Conservation (phyloP, 2,888 invertebrate genomes). For the Pheosia gnoma region DNA sequence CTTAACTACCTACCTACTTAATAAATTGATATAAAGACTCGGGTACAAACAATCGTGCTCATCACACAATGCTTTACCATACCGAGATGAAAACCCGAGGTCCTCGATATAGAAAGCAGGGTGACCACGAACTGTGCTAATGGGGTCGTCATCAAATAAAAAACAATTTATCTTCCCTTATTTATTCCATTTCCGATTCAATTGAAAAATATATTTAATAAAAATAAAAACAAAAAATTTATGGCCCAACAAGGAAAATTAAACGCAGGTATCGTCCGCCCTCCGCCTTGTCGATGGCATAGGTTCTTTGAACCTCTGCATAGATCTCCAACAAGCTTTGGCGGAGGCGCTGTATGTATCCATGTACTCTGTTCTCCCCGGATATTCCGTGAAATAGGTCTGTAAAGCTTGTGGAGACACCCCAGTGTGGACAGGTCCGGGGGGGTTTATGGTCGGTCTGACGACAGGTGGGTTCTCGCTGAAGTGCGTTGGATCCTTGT, state of each 20-base stretch:
- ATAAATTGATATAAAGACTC: no score
- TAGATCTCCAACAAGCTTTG: conserved; percentile 82
- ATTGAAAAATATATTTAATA: conserved; percentile 18
- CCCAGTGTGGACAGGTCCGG: conserved; percentile 63
- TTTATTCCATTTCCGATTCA: conserved; percentile 33
- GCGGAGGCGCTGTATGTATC: conserved; percentile 86
- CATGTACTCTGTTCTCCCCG: conserved; percentile 85
- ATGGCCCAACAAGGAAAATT: conserved; percentile 16
- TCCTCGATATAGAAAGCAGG: not conserved
- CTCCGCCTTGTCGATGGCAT: conserved; percentile 85
- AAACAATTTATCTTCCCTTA: conserved; percentile 57
- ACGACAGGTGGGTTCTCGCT: conserved; percentile 75
- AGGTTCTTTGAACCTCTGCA: conserved; percentile 86
- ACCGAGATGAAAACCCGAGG: not conserved
- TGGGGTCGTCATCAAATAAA: conserved; percentile 21
- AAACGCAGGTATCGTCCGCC: conserved; percentile 82
- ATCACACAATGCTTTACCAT: no score
- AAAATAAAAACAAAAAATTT: conserved; percentile 1
- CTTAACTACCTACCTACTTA: no score
- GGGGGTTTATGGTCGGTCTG: conserved; percentile 83
- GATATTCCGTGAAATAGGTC: conserved; percentile 82
- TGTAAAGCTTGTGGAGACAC: conserved; percentile 76
- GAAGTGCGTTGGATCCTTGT: conserved; percentile 86
- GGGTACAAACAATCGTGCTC: no score
- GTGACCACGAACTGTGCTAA: no score